Conservation (phyloP, 2,888 invertebrate genomes). For the Lasioglossum vierecki region DNA sequence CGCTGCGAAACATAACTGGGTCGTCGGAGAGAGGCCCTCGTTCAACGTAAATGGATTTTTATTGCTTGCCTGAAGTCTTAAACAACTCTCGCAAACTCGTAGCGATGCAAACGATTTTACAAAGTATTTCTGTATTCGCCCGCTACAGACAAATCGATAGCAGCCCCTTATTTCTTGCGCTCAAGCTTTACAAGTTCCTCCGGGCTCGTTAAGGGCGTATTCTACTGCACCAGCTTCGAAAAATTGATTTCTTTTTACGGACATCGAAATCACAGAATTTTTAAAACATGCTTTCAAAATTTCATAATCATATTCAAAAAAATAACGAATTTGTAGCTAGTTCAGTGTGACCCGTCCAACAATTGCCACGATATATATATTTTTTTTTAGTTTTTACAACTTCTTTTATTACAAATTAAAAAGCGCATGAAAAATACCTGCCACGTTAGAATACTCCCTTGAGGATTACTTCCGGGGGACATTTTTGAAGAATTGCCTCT, state of each 20-base stretch:
- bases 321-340: not conserved
- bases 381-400: too few relatives aligned
- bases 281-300: not conserved
- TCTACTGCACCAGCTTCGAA: not conserved
- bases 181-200: not conserved
- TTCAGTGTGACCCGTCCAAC: not conserved
- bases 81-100: not conserved
- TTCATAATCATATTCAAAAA: not conserved
- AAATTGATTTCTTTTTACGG: not conserved
- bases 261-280: not conserved
- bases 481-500: not conserved
- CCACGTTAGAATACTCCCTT: not conserved
- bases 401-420: too few relatives aligned
- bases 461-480: not conserved
- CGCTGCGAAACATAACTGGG: not conserved
- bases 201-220: not conserved
- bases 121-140: constrained; percentile 5
- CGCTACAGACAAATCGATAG: not conserved
- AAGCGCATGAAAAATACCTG: not conserved
- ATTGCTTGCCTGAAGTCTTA: not conserved
- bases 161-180: not conserved
- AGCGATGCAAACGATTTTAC: constrained; percentile 5
- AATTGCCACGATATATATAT: too few relatives aligned
- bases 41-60: not conserved
- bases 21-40: constrained; percentile 2